These are phyloP conservation scores for Tetramorium parvispinum DNA, from an alignment of 1,140 invertebrate species.

Conservation along the genomic window DNA sequence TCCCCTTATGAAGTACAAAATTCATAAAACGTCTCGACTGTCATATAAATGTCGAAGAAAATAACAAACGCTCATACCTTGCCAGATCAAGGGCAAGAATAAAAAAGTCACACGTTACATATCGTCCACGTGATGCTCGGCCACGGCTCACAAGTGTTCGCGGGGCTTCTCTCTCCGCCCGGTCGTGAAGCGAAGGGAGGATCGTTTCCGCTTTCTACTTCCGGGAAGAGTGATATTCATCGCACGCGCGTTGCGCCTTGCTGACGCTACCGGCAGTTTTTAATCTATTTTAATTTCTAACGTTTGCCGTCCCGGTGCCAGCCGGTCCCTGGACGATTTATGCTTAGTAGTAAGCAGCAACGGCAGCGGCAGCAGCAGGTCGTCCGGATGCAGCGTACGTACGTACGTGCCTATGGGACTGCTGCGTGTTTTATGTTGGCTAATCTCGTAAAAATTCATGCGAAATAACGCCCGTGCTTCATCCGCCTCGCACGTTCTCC, in stretches of 20 bases:
- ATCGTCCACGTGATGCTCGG: not conserved
- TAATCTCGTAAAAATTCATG: conserved; percentile 84
- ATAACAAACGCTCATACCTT: not conserved
- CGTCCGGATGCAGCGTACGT: conserved; percentile 58
- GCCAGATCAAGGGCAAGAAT: not conserved
- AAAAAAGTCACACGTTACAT: not conserved
- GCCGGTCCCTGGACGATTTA: conserved; percentile 73
- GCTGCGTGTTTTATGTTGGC: conserved; percentile 80
- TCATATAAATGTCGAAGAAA: too few relatives aligned
- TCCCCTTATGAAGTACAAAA: not conserved
- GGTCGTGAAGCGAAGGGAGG: not conserved
- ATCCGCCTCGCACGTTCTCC: conserved; percentile 66
- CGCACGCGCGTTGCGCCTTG: not conserved
- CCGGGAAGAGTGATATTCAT: conserved; percentile 24
- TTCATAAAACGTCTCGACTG: not conserved
- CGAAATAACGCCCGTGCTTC: conserved; percentile 81
- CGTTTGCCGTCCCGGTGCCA: conserved; percentile 53
- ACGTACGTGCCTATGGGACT: conserved; percentile 78
- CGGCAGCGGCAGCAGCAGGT: conserved; percentile 4
- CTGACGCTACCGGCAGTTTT: conserved; percentile 59
- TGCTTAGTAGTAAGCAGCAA: conserved; percentile 55
- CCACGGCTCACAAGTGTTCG: not conserved
- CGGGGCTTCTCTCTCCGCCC: not conserved
- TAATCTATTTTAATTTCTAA: conserved; percentile 82
- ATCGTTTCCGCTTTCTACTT: conserved; percentile 21